Evolutionary conservation across 2,113 vertebrate species (phyloP), one percentile per base, ranked within the genome.

Genomic region (Pampusana beccarii): DNA sequence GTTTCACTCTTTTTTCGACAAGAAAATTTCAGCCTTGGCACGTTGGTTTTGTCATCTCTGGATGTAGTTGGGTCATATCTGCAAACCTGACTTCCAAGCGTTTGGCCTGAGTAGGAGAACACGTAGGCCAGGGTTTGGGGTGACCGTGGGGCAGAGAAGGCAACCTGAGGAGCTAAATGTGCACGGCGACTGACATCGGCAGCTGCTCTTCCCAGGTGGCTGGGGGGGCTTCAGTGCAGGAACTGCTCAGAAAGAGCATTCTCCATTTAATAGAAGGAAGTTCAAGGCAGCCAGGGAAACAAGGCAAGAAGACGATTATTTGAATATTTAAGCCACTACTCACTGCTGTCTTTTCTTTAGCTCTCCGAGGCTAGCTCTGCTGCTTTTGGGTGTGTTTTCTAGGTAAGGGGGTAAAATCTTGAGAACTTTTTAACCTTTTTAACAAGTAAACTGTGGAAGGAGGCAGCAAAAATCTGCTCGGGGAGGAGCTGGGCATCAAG

Each of bases 161-260:
- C 61, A 56, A 13, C 13, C 38, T 1, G 3, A 28, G 57, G 24
- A 69, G 14, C 57, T 77, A 40, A 51, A 2, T 17, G 26, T 60
- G 21, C 33, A 72, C 0, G 0, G 11, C 54, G 31, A 9, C 66
- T 61, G 5, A 8, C 24, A 13, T 10, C 31, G 11, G 28, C 28
- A 36, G 10, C 38, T 80, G 48, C 67, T 10, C 20, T 53, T 85
- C 26, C 18, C 44, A 72, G 16, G 31, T 54, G 54, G 13, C 23
- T 36, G 24, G 23, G 34, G 10, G 4, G 3, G 12, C 73, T 57
- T 54, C 74, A 34, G 44, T 53, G 53, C 33, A 60, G 38, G 15
- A 24, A 13, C 19, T 57, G 48, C 57, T 86, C 26, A 36, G 54
- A 70, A 90, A 58, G 54, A 80, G 28, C 10, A 5, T 50, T 85